A percentile compares a stretch with the other conserved stretches of the same genome.
Conservation (phyloP, 2,797 vertebrate genomes). For the Gephyroberyx darwinii region DNA sequence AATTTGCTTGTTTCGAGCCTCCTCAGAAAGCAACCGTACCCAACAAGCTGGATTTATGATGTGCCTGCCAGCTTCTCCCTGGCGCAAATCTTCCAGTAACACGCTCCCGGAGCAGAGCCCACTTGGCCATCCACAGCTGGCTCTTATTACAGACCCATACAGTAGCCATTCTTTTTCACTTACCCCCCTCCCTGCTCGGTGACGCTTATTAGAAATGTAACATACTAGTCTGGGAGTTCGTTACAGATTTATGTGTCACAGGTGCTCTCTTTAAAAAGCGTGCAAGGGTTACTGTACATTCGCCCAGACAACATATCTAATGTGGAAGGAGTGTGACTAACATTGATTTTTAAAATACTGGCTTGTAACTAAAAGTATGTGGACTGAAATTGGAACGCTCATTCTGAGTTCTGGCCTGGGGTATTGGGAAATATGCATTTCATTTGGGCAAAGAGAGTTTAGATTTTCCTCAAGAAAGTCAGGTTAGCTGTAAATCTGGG, state of each 20-base stretch:
- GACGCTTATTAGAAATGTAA: slow-evolving; percentile 94
- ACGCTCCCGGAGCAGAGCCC: slow-evolving; percentile 62
- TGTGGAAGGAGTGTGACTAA: slow-evolving; percentile 16
- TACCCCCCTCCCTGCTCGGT: slow-evolving; percentile 80
- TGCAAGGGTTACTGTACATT: slow-evolving; percentile 45
- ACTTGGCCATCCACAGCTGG: slow-evolving; percentile 90
- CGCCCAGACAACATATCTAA: slow-evolving; percentile 35
- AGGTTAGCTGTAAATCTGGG: slow-evolving; percentile 20
- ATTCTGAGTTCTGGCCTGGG: slow-evolving; percentile 13
- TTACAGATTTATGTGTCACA: slow-evolving; percentile 92
- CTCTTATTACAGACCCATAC: slow-evolving; percentile 90
- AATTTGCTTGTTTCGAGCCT: slow-evolving; percentile 67
- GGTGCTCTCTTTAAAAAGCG: slow-evolving; percentile 82
- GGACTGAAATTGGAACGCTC: slow-evolving; percentile 9
- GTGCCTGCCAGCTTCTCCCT: slow-evolving; percentile 75
- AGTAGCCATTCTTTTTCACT: slow-evolving; percentile 94
- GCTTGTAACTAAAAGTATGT: slow-evolving; percentile 11
- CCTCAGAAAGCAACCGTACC: slow-evolving; percentile 55
- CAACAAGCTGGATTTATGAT: slow-evolving; percentile 79
- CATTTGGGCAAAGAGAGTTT: slow-evolving; percentile 19
- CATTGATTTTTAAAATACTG: background rate
- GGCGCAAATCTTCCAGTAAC: slow-evolving; percentile 73
- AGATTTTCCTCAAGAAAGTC: slow-evolving; percentile 11
- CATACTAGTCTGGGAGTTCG: slow-evolving; percentile 84
- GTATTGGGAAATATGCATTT: slow-evolving; percentile 33